Base-by-base conservation (phyloP, 1,140 invertebrate genomes). In the Lepidurus packardi region DNA sequence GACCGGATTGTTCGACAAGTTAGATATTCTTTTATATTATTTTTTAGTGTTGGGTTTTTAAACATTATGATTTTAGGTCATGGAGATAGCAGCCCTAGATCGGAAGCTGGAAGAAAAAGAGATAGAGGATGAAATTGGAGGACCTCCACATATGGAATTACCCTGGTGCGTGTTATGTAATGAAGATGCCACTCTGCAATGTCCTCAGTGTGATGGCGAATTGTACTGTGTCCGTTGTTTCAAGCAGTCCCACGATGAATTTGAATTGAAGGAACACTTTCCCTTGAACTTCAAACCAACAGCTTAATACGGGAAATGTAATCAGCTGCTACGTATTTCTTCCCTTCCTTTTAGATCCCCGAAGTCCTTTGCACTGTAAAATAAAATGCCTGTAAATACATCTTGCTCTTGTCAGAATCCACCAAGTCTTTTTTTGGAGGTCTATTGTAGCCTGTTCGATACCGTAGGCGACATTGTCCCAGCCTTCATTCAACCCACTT, bases 91-190 rank as follows among this genome's bases (percentile, higher is more conserved):
- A 16, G 42, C 43, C 10, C 47, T 78, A 24, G 78, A 78, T 21
- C 53, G 53, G 2, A 21, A 13, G 34, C 11, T 73, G 34, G 73
- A 74, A 78, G 73, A 74, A n/a, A 74, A 74, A 74, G 78, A 65
- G 44, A 47, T 77, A 45, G 45, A 34, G 1, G 76, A 76, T 41
- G 75, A 78, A 43, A 44, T 34, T 21, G 43, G 42, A 74, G 78
- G 13, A 16, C 16, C 43, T 16, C 43, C 75, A 11, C 47, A 83
- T 80, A 88, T 90, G 81, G 91, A 92, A 82, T 84, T 92, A 7
- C 91, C 91, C 65, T 93, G 91, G 88, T 93, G 92, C 85, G 89
- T 89, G 81, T 89, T 93, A 73, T 93, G 92, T 82, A 91, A 92
- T 84, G 89, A 91, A 82, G 91, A 93, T 87, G 92, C 91, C 5